Evolutionary conservation across 1,140 invertebrate species (phyloP), one percentile per base, ranked within the genome.

Genomic region (Melanaphis sacchari): DNA sequence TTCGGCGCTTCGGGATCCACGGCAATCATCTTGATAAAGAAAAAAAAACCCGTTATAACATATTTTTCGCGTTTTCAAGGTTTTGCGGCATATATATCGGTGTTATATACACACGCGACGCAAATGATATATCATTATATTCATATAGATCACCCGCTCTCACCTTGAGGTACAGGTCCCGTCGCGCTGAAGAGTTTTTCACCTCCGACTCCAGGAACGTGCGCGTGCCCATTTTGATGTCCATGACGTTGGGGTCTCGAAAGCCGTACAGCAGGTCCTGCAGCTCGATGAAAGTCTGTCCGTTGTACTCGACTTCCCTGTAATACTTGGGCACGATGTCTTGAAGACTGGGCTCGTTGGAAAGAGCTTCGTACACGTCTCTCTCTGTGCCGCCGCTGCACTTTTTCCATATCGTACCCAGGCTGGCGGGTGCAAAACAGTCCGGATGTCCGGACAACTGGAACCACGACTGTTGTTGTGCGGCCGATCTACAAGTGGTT

Each of bases 191-290:
- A 21, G 96, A 96, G 94, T 99, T 99, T 94, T 97, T 97, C 2
- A 99, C 98, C 96, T 99, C 99, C 1, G 97, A 97, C 95, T 99
- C 98, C 11, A 99, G 96, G 95, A 99, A 99, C 22, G 99, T 99
- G 93, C 98, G 96, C 1, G 97, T 97, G 31, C 98, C 98, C 96
- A 99, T 98, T 96, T 99, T 99, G 81, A 99, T 97, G 95, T 99
- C 98, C 96, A 99, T 98, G 1, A 99, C 98, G 94, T 98, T 97
- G 0, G 98, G 98, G 95, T 98, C 97, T 94, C 96, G 95, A 95
- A 98, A 98, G 76, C 97, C 97, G 94, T 97, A 97, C 36, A 99
- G 95, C 6, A 99, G 95, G 95, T 99, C 98, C 95, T 98, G 97
- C 89, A 99, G 96, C 95, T 99, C 98, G 94, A 99, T 98, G 95